Base-by-base conservation (phyloP, 2,888 invertebrate genomes). In the Molorchus minor region DNA sequence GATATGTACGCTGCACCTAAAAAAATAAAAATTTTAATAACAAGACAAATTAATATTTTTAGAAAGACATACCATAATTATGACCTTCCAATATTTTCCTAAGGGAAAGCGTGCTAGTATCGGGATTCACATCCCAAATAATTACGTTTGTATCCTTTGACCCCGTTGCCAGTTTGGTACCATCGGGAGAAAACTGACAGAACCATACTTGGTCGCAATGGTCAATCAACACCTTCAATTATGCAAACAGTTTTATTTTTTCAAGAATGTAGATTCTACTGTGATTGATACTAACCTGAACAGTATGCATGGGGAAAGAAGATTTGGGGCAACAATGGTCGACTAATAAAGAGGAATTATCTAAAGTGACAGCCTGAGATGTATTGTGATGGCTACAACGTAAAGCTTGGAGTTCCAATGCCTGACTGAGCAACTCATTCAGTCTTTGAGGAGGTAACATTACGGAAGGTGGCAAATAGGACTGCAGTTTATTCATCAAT, bases 141-240 rank as follows among this genome's bases (percentile, higher is more conserved):
- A 96, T 94, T 71, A 98, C 92, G 64, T 93, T 92, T 76, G 93
- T 92, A 83, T 98, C 98, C 84, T 33, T 33, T 33, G 33, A 33
- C 10, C 33, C 33, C 3, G 33, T 33, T 3, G 98, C 98, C 71
- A 98, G 83, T 82, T 93, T 93, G 52, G 88, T 86, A 66, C 98
- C 98, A 83, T 98, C 95, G 10, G 97, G 97, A 29, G n/a, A 96
- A 84, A 98, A 98, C 80, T 93, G 91, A 83, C 97, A 97, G 82
- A 94, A 96, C 98, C 97, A 98, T 61, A 98, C 97, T 84, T 98
- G 98, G 81, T 98, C 98, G n/a, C 94, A 94, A 83, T 98, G 98
- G 79, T 98, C 97, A 78, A 90, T 93, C 70, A 95, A 84, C 72
- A 93, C 87, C 87, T 95, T 87, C 62, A 82, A 78, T 57, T n/a